These are phyloP conservation scores for Nesospiza acunhae DNA, from an alignment of 2,113 vertebrate species.

Conservation along the genomic window DNA sequence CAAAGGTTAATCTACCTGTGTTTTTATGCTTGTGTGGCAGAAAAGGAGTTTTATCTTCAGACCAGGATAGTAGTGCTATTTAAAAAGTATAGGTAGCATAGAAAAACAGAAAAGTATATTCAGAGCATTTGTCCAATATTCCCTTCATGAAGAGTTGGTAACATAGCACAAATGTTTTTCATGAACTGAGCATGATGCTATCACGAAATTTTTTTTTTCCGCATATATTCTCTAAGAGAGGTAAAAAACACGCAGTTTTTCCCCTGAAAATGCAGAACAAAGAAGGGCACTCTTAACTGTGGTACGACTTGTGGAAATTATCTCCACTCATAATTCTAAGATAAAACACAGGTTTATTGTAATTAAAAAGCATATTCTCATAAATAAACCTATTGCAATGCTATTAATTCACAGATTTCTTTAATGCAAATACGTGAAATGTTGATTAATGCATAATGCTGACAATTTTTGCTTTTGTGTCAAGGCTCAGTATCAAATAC, in stretches of 20 bases:
- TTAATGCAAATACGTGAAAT: neutral
- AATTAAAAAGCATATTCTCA: neutral
- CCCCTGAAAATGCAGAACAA: neutral
- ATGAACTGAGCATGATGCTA: neutral
- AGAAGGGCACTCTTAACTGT: neutral
- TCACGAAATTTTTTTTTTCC: neutral
- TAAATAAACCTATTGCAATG: neutral
- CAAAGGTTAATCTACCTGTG: neutral
- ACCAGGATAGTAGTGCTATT: neutral
- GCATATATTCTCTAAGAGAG: neutral
- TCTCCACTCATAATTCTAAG: neutral
- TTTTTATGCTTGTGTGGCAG: neutral
- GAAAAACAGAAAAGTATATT: neutral
- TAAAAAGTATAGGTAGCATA: neutral
- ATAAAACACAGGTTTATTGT: neutral
- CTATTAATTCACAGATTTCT: neutral
- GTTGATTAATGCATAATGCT: neutral
- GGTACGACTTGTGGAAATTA: neutral
- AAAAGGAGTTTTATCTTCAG: neutral
- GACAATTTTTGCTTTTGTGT: constrained; percentile 16
- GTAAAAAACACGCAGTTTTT: neutral
- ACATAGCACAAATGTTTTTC: neutral
- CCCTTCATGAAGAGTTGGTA: neutral
- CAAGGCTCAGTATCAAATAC: neutral
- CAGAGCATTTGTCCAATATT: neutral